Conservation (phyloP, 2,888 invertebrate species). For the Meandrusa payeni region DNA sequence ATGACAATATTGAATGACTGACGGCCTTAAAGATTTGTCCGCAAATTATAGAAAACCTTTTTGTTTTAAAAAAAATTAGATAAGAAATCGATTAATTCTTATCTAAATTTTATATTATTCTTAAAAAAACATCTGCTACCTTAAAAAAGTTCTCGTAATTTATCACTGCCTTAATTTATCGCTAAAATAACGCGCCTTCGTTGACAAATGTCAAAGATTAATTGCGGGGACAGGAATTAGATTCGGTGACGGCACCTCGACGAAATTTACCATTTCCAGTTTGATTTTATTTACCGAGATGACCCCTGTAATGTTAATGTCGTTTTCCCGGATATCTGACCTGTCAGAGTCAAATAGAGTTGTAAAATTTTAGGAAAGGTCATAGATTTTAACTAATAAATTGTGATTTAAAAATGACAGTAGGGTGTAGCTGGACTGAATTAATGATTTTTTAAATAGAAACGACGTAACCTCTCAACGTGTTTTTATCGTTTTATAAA, state of each 20-base stretch:
- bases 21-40: no score
- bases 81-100: no score
- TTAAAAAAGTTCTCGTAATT: no score
- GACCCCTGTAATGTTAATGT: neutral
- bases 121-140: no score
- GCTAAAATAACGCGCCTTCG: constrained; percentile 4
- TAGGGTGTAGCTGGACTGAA: neutral
- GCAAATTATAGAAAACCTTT: no score
- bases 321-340: neutral
- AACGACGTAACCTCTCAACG: neutral
- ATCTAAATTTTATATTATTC: no score
- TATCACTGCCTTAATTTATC: neutral
- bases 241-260: neutral
- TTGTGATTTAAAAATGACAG: neutral
- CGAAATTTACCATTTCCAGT: constrained; percentile 2
- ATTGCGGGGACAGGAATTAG: constrained; percentile 7
- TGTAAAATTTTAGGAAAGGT: constrained; percentile 1
- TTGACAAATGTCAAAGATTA: constrained; percentile 12
- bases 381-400: constrained; percentile 1
- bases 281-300: neutral
- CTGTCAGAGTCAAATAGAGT: no score
- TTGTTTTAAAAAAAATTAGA: no score
- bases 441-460: neutral
- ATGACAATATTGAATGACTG: no score
- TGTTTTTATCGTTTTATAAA: no score